phyloP scores from a whole-genome alignment of 1,140 invertebrate genomes.

The Coenobita brevimanus region DNA sequence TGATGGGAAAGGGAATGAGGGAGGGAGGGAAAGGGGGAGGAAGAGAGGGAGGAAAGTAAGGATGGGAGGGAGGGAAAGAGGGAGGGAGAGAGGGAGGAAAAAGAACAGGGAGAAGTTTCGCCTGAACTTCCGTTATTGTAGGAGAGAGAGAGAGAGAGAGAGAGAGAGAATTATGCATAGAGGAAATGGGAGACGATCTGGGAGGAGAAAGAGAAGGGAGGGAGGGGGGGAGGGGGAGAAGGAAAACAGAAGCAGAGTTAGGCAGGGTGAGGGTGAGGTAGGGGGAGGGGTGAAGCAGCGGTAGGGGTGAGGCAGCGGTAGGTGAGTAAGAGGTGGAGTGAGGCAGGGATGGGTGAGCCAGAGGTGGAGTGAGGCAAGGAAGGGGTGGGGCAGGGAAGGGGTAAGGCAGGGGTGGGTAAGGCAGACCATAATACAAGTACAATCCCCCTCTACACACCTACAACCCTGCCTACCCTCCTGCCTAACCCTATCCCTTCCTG shows the following conservation, averaged over 20 bases:
- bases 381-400: background rate
- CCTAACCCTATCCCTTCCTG: too few relatives aligned
- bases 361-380: background rate
- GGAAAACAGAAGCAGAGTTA: background rate
- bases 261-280: background rate
- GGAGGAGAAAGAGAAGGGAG: background rate
- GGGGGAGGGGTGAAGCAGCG: background rate
- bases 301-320: background rate
- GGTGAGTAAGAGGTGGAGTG: background rate
- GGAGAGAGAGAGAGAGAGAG: conserved; percentile 19
- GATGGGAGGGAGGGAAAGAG: background rate
- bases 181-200: background rate
- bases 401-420: background rate
- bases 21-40: background rate
- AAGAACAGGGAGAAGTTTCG: too few relatives aligned
- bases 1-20: background rate
- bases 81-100: background rate
- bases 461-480: too few relatives aligned
- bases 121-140: too few relatives aligned
- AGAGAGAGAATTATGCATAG: background rate
- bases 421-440: too few relatives aligned
- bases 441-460: too few relatives aligned
- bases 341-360: background rate
- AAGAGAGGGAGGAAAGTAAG: background rate
- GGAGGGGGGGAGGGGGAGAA: background rate